Percentiles rank a stretch among this genome's conserved stretches.
Conservation (phyloP, 2,797 vertebrate genomes). For the Macropus fuliginosus region DNA sequence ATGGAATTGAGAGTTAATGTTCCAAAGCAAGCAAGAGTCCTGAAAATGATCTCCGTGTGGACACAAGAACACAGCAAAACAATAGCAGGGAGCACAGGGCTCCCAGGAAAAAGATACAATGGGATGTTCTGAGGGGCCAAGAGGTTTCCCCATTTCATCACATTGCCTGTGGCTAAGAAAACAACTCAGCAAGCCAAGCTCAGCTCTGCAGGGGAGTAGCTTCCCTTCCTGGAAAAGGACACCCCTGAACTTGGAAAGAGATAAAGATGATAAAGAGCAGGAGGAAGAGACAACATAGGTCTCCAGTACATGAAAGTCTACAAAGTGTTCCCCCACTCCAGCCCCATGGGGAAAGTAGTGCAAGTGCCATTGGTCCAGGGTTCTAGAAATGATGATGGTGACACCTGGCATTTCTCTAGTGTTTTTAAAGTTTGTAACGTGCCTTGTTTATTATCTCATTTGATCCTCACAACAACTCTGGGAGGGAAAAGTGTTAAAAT, state of each 20-base stretch:
- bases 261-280: neutral
- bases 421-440: neutral
- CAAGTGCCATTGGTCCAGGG: neutral
- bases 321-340: neutral
- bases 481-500: neutral
- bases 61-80: neutral
- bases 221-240: neutral
- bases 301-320: neutral
- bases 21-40: neutral
- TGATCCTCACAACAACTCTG: neutral
- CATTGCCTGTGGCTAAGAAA: neutral
- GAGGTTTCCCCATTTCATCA: neutral
- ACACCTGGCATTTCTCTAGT: neutral
- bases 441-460: neutral
- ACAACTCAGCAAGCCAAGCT: neutral
- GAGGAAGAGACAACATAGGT: neutral
- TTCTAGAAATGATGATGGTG: neutral
- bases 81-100: neutral
- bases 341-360: neutral
- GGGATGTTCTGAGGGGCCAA: neutral
- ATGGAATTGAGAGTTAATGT: slow-evolving; percentile 29
- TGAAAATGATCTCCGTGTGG: slow-evolving; percentile 36
- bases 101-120: neutral
- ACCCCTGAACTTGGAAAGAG: neutral
- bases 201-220: neutral